Evolutionary conservation across 2,888 invertebrate species (phyloP), one percentile per base, ranked within the genome.

Genomic region (Tipula lateralis): DNA sequence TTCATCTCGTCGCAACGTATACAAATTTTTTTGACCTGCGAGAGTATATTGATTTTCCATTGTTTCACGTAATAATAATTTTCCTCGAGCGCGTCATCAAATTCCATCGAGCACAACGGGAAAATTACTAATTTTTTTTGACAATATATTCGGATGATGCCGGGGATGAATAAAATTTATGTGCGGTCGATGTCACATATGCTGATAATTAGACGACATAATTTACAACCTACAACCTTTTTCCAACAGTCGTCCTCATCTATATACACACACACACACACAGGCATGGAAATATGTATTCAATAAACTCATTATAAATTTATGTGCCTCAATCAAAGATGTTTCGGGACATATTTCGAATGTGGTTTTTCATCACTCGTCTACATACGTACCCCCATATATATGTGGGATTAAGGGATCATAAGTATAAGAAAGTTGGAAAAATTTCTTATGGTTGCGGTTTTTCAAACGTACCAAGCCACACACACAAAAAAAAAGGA

Each of bases 391-490:
- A 39, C 13, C 4, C 9, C 9, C 13, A 39, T 13, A 39, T 13
- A 66, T 7, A 19, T 19, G 24, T 50, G 1, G 4, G n/a, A 66
- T 66, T 66, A 66, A 66, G 66, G 66, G 66, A 66, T 66, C 66
- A 66, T 66, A 66, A 66, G 66, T 66, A 39, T 39, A 66, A 66
- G 66, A 66, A 66, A 66, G 66, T 66, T 66, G 66, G n/a, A 66
- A 66, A 66, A 66, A 66, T 66, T 13, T 66, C 24, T 66, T n/a
- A n/a, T 66, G 66, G 66, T 66, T 66, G 66, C 66, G 66, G 66
- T 66, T 66, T 66, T 66, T 24, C 9, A 66, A 24, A 66, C 66
- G 66, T 66, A 66, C 66, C 24, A 24, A n/a, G n/a, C n/a, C n/a
- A n/a, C n/a, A n/a, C n/a, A n/a, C n/a, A n/a, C n/a, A n/a, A 66